A percentile compares a stretch with the other conserved stretches of the same genome.
phyloP scores from a whole-genome alignment of 2,888 invertebrate genomes.

The Aphodius sticticus region DNA sequence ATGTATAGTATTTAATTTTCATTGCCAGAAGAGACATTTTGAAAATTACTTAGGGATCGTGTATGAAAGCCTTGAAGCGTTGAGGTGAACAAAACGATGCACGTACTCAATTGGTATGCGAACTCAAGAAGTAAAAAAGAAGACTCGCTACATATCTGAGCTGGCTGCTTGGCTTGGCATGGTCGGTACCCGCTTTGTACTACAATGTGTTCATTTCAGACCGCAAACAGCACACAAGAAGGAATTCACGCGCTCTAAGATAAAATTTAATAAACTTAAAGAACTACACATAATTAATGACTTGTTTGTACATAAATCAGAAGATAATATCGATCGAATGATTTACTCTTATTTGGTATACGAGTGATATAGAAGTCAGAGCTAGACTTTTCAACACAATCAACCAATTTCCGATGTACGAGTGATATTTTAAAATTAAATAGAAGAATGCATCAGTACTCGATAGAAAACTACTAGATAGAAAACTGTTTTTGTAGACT shows the following conservation, averaged over 20 bases:
- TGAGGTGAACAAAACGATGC: conserved; percentile 4
- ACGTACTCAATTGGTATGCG: conserved; percentile 4
- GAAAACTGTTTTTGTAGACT: too few species aligned
- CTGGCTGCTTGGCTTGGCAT: background rate
- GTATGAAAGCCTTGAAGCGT: background rate
- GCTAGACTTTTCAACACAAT: too few species aligned
- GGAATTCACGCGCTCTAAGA: background rate
- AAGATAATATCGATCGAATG: too few species aligned
- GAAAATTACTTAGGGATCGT: background rate
- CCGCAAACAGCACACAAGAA: background rate
- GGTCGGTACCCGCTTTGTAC: background rate
- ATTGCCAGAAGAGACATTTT: background rate
- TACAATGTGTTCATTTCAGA: background rate
- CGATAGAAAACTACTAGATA: too few species aligned
- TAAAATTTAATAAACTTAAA: too few species aligned
- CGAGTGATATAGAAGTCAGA: too few species aligned
- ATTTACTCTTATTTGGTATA: too few species aligned
- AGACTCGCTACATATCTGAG: conserved; percentile 4
- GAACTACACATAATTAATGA: too few species aligned
- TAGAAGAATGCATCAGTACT: too few species aligned
- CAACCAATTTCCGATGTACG: too few species aligned
- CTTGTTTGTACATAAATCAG: too few species aligned
- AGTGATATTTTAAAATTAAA: background rate
- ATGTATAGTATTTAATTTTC: background rate
- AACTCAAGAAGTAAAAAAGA: background rate